Conservation (phyloP, 2,888 invertebrate species). For the Melitaea athalia region DNA sequence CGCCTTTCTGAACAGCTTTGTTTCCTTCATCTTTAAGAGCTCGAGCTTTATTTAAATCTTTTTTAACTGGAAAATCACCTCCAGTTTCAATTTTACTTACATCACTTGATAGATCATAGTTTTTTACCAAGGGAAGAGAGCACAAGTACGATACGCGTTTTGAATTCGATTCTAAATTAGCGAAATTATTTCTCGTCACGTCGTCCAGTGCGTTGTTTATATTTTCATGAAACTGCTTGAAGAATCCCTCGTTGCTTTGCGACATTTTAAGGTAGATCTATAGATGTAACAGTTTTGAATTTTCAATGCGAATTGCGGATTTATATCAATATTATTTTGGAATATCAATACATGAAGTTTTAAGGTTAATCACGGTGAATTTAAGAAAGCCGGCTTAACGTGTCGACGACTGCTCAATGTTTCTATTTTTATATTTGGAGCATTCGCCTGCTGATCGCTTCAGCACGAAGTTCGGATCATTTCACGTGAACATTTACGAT, state of each 20-base stretch:
- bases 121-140: constrained; percentile 77
- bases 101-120: constrained; percentile 74
- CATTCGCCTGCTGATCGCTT: constrained; percentile 64
- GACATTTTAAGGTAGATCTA: constrained; percentile 54
- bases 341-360: constrained; percentile 29
- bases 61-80: constrained; percentile 70
- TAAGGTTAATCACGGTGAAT: constrained; percentile 57
- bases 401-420: constrained; percentile 50
- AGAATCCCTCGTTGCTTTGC: constrained; percentile 75
- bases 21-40: constrained; percentile 88
- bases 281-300: constrained; percentile 13
- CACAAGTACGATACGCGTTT: constrained; percentile 84
- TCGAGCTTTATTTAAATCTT: constrained; percentile 83
- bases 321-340: background rate
- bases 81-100: constrained; percentile 61
- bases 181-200: constrained; percentile 84
- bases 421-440: constrained; percentile 74
- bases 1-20: constrained; percentile 86
- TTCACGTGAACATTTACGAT: constrained; percentile 24
- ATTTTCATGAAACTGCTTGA: constrained; percentile 84
- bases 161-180: constrained; percentile 83
- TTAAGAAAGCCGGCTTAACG: constrained; percentile 61
- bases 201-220: constrained; percentile 80
- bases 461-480: constrained; percentile 49
- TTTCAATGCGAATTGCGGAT: background rate